phyloP scores from a whole-genome alignment of 2,113 vertebrate genomes.

The Otis tarda region DNA sequence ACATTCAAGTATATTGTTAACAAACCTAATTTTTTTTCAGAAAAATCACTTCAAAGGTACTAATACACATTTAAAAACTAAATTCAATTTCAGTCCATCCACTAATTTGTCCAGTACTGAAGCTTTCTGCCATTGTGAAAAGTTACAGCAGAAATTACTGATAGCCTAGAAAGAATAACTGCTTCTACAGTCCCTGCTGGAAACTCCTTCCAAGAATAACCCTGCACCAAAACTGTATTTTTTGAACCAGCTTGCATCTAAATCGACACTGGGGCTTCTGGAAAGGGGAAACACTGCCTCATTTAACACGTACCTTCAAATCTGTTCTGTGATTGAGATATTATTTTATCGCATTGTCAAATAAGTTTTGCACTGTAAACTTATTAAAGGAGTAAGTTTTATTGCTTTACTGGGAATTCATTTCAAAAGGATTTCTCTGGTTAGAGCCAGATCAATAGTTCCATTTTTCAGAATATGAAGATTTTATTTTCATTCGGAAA shows the following conservation, averaged over 20 bases:
- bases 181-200: background rate
- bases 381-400: slow-evolving; percentile 20
- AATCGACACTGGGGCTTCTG: background rate
- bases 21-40: slow-evolving; percentile 14
- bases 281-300: background rate
- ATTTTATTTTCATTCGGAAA: slow-evolving; percentile 23
- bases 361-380: slow-evolving; percentile 17
- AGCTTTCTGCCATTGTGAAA: background rate
- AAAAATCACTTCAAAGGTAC: background rate
- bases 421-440: slow-evolving; percentile 37
- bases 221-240: background rate
- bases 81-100: background rate
- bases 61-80: background rate
- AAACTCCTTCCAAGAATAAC: background rate
- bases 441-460: slow-evolving; percentile 14
- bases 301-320: background rate
- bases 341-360: slow-evolving; percentile 11
- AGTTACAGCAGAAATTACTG: slow-evolving; percentile 4
- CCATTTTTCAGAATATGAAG: slow-evolving; percentile 24
- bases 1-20: slow-evolving; percentile 2
- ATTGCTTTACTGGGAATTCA: slow-evolving; percentile 38
- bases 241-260: background rate
- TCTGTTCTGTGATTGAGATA: background rate
- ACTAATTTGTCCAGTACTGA: background rate
- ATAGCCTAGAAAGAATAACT: background rate